Evolutionary conservation across 2,797 vertebrate species (phyloP), one percentile per base, ranked within the genome.

Genomic region (Ataeniobius toweri): DNA sequence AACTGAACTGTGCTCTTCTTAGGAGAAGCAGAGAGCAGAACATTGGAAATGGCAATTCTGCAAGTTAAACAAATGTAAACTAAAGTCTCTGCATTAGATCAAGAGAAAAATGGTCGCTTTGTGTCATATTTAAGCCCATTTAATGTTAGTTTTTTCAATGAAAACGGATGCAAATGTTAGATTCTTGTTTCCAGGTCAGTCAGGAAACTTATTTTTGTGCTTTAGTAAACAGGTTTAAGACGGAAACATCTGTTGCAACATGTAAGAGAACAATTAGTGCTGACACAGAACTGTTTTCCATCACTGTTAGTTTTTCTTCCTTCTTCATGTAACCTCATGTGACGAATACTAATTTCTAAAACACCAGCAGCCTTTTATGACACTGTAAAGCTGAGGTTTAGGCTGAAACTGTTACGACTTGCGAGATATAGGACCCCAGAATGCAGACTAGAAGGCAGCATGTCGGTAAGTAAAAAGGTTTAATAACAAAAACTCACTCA

Each of bases 281-380:
- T 70, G 26, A 70, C 26, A 67, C 1, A 77, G 9, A 68, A 24
- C 10, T 28, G 59, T 44, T 77, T 44, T 74, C 51, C 5, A 1
- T 75, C 68, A 51, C 22, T 24, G 4, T n/a, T 48, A 53, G 48
- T 36, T 78, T 58, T 72, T 48, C 70, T 76, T 80, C 55, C 36
- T 53, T 61, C 74, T 59, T 58, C 0, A 18, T 70, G 31, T 24
- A 44, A 73, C 0, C 36, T 14, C 5, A 1, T 48, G 12, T 18
- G 1, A 75, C 68, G 50, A 51, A 9, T 59, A 22, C 16, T 53
- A 50, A 24, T 77, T 63, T 24, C 36, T 3, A n/a, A 68, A 71
- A 46, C 36, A 20, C 18, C 41, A 59, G 20, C 28, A 6, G n/a
- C 74, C 22, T 59, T 67, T 67, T 53, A 14, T 67, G 18, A 36